Evolutionary conservation across 1,140 invertebrate genomes (phyloP).

Genomic region (Atta texana): DNA sequence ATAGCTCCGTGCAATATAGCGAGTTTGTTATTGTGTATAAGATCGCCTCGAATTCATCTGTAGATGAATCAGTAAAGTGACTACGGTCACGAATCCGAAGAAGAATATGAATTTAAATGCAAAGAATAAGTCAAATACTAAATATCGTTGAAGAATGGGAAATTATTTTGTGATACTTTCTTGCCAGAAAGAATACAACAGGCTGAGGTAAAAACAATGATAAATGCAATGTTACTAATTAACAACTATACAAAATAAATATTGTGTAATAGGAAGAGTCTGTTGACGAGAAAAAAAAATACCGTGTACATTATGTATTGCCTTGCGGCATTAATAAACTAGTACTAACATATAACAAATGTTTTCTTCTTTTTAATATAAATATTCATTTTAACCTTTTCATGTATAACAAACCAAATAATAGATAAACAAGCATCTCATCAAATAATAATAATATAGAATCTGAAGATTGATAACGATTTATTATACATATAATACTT

Average conservation of each 20-base stretch:
- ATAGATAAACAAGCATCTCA: slow-evolving; percentile 8
- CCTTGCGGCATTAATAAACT: slow-evolving; percentile 82
- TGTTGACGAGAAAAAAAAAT: slow-evolving; percentile 84
- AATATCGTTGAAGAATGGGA: slow-evolving; percentile 85
- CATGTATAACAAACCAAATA: not conserved
- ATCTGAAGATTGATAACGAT: slow-evolving; percentile 31
- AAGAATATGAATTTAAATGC: slow-evolving; percentile 71
- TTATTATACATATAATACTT: slow-evolving; percentile 65
- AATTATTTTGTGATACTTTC: slow-evolving; percentile 87
- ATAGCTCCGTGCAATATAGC: slow-evolving; percentile 78
- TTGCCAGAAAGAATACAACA: slow-evolving; percentile 86
- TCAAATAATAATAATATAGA: not conserved
- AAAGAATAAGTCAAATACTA: slow-evolving; percentile 82
- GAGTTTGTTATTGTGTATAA: slow-evolving; percentile 75
- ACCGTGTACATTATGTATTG: slow-evolving; percentile 85
- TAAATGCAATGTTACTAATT: slow-evolving; percentile 85
- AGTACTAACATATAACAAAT: slow-evolving; percentile 76
- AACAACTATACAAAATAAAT: slow-evolving; percentile 84
- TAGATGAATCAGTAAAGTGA: slow-evolving; percentile 55
- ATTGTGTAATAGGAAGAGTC: slow-evolving; percentile 85
- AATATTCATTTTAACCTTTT: not conserved
- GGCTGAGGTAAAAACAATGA: slow-evolving; percentile 82
- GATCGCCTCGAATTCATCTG: slow-evolving; percentile 70
- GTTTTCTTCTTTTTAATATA: not conserved
- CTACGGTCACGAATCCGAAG: slow-evolving; percentile 51